A percentile compares a stretch with the other conserved stretches of the same genome.
These are phyloP conservation scores for Formicarius rufipectus DNA, from an alignment of 2,113 vertebrate species.

Conservation along the genomic window DNA sequence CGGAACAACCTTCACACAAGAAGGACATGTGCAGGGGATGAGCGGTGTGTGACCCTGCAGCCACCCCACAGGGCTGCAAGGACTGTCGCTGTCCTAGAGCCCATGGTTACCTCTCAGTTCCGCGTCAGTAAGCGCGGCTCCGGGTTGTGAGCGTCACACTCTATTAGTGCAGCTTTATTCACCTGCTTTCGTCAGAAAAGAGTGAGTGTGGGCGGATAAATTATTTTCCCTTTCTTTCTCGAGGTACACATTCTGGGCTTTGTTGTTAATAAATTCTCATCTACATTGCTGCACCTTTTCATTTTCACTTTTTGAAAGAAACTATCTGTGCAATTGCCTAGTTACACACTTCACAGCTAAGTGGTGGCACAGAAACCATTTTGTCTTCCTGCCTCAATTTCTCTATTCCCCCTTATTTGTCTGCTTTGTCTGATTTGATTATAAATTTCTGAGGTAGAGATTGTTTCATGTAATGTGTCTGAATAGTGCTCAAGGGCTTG, in stretches of 20 bases:
- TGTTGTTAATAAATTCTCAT: constrained; percentile 74
- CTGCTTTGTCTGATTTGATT: neutral
- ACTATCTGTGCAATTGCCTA: neutral
- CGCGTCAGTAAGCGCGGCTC: constrained; percentile 57
- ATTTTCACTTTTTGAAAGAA: constrained; percentile 51
- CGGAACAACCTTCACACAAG: constrained; percentile 60
- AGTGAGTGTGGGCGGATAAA: constrained; percentile 76
- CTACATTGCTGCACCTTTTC: constrained; percentile 68
- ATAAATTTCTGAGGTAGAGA: neutral
- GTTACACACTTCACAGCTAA: neutral
- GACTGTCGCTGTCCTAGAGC: constrained; percentile 28
- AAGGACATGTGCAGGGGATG: neutral
- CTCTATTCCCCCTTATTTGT: neutral
- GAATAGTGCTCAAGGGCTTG: neutral
- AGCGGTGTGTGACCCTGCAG: neutral
- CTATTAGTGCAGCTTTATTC: constrained; percentile 72
- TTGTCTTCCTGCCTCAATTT: neutral
- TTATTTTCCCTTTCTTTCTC: constrained; percentile 76
- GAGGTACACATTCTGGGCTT: constrained; percentile 71
- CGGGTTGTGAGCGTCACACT: constrained; percentile 67
- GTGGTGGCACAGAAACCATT: neutral
- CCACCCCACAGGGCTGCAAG: neutral
- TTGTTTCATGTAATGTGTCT: neutral
- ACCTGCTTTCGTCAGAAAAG: constrained; percentile 77
- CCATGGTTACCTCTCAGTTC: constrained; percentile 41